Percentiles rank a stretch among this genome's conserved stretches.
Conservation (phyloP, 2,797 vertebrate genomes). For the Cyprinella venusta region DNA sequence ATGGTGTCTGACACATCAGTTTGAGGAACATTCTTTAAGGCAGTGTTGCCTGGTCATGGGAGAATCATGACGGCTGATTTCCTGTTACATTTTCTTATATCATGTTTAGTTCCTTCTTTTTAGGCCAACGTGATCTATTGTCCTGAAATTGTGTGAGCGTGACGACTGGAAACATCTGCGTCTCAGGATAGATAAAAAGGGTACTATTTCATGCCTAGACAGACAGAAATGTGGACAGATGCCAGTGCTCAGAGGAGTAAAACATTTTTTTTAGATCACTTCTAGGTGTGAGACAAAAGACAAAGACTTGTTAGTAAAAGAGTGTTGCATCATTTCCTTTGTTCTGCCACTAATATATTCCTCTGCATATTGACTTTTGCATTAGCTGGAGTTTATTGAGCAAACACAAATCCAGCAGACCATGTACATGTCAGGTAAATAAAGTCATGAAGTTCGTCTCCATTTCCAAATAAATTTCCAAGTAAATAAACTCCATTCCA, state of each 20-base stretch:
- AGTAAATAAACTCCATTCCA: neutral
- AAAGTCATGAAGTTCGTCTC: conserved; percentile 17
- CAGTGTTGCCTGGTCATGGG: neutral
- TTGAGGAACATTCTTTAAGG: conserved; percentile 10
- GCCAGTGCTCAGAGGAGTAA: neutral
- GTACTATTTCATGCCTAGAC: conserved; percentile 19
- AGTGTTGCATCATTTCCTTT: neutral
- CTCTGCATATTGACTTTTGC: neutral
- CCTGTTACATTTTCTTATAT: neutral
- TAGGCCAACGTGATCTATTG: conserved; percentile 11
- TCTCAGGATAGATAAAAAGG: conserved; percentile 21
- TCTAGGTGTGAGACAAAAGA: neutral
- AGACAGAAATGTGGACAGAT: neutral
- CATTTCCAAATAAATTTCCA: too few relatives aligned
- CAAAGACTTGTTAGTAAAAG: neutral
- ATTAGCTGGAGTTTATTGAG: conserved; percentile 2
- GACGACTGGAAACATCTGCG: conserved; percentile 25
- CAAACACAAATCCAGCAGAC: conserved; percentile 10
- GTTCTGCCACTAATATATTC: neutral
- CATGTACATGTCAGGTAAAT: neutral
- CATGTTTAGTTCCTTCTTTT: conserved; percentile 4
- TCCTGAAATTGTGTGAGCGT: neutral
- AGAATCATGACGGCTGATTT: neutral
- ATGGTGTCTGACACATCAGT: neutral
- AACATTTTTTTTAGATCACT: neutral